A percentile compares a stretch with the other conserved stretches of the same genome.
phyloP scores from a whole-genome alignment of 2,113 vertebrate species.

The Saguinus imperator region DNA sequence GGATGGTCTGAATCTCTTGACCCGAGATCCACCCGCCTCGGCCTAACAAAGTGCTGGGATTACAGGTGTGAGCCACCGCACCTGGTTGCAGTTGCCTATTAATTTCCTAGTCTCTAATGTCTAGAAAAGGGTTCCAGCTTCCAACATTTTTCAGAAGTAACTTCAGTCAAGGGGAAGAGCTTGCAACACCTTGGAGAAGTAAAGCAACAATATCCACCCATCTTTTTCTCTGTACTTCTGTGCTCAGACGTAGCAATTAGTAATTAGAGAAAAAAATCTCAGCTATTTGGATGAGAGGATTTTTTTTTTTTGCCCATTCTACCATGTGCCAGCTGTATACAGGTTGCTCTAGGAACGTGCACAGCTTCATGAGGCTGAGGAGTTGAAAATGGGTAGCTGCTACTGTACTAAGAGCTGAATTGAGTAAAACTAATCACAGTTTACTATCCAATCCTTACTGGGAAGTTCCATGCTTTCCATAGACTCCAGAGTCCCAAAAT shows the following conservation, averaged over 20 bases:
- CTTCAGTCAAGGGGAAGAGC: not conserved
- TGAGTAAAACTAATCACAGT: not conserved
- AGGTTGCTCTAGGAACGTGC: not conserved
- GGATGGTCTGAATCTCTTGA: no score
- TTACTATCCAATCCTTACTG: not conserved
- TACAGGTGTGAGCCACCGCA: no score
- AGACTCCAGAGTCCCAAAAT: not conserved
- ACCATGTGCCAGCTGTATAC: not conserved
- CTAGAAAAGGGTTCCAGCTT: not conserved
- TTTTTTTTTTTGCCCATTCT: accelerated
- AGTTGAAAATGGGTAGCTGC: not conserved
- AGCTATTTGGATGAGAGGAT: not conserved
- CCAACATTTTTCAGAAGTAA: not conserved
- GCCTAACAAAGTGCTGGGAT: no score
- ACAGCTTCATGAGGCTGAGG: no score
- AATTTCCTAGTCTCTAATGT: not conserved
- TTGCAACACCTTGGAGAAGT: not conserved
- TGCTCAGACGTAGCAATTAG: not conserved
- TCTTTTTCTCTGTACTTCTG: not conserved
- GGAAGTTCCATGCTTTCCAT: not conserved
- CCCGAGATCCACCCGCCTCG: no score
- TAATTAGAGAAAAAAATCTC: not conserved
- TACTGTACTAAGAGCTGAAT: not conserved
- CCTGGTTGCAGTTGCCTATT: not conserved
- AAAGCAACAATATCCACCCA: not conserved